Percentiles rank a stretch among this genome's conserved stretches.
Conservation (phyloP, 2,113 vertebrate genomes). For the Sander vitreus region DNA sequence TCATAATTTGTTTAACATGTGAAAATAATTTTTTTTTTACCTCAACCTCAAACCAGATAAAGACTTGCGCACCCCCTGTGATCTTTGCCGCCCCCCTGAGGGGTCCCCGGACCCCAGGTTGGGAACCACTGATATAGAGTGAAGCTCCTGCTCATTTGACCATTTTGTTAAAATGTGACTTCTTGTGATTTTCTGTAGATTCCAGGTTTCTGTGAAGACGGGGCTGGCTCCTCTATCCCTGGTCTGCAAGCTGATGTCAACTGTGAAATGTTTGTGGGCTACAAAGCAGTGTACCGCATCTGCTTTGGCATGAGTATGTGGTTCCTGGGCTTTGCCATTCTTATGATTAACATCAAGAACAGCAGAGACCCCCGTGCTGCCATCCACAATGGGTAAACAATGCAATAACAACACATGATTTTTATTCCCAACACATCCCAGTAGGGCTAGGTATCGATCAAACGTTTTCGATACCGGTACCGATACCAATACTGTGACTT, state of each 20-base stretch:
- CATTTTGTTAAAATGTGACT: neutral
- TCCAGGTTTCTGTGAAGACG: conserved; percentile 93
- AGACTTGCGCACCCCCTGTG: no score
- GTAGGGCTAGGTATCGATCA: neutral
- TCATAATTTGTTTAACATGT: no score
- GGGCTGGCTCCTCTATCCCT: conserved; percentile 75
- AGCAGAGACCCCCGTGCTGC: conserved; percentile 90
- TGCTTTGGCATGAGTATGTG: conserved; percentile 93
- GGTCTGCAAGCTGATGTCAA: conserved; percentile 79
- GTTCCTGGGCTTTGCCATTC: conserved; percentile 87
- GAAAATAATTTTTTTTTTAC: no score
- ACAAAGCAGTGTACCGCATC: conserved; percentile 94
- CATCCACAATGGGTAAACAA: conserved; percentile 93
- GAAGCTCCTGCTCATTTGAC: neutral
- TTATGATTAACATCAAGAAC: conserved; percentile 91
- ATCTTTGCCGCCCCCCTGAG: no score
- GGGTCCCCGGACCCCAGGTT: no score
- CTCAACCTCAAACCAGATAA: no score
- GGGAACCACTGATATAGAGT: no score
- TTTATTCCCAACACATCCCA: neutral
- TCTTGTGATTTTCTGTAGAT: conserved; percentile 82
- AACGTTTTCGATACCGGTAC: no score
- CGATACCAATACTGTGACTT: no score
- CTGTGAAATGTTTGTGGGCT: conserved; percentile 92
- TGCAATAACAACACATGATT: neutral